phyloP scores from a whole-genome alignment of 2,113 vertebrate species.

The Thamnaconus septentrionalis region DNA sequence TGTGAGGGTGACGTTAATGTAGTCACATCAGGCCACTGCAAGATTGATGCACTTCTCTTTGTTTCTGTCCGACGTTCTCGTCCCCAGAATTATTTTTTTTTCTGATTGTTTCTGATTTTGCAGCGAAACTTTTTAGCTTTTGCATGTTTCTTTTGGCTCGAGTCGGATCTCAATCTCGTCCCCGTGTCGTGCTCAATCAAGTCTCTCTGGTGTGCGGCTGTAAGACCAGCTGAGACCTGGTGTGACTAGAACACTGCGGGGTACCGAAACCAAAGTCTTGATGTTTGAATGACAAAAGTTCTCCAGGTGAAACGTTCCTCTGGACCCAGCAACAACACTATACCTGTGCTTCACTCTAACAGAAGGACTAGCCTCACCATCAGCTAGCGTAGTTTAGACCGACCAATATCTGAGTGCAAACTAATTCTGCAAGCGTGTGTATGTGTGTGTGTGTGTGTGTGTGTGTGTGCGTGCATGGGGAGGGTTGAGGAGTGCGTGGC shows the following conservation, averaged over 20 bases:
- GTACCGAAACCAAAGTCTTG: slow-evolving; percentile 76
- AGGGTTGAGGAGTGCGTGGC: slow-evolving; percentile 2
- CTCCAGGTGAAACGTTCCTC: slow-evolving; percentile 77
- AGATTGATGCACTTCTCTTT: slow-evolving; percentile 62
- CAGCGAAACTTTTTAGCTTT: background rate
- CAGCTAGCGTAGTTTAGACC: slow-evolving; percentile 65
- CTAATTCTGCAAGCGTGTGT: slow-evolving; percentile 21
- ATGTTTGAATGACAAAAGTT: slow-evolving; percentile 70
- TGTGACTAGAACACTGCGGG: slow-evolving; percentile 54
- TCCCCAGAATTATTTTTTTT: background rate
- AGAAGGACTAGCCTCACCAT: slow-evolving; percentile 73
- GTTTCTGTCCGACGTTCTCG: background rate
- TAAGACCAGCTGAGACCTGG: slow-evolving; percentile 36
- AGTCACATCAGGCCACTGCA: slow-evolving; percentile 50
- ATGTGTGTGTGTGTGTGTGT: slow-evolving; percentile 19
- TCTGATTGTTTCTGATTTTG: background rate
- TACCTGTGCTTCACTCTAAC: slow-evolving; percentile 78
- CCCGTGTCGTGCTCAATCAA: slow-evolving; percentile 47
- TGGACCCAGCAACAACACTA: slow-evolving; percentile 83
- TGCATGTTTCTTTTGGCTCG: slow-evolving; percentile 17
- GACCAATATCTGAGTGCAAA: slow-evolving; percentile 57
- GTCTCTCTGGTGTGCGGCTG: slow-evolving; percentile 50
- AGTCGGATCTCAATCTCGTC: slow-evolving; percentile 39
- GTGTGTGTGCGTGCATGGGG: slow-evolving; percentile 11
- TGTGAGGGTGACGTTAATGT: slow-evolving; percentile 24